A percentile compares a stretch with the other conserved stretches of the same genome.
Conservation (phyloP, 2,888 invertebrate genomes). For the Euproctis similis region DNA sequence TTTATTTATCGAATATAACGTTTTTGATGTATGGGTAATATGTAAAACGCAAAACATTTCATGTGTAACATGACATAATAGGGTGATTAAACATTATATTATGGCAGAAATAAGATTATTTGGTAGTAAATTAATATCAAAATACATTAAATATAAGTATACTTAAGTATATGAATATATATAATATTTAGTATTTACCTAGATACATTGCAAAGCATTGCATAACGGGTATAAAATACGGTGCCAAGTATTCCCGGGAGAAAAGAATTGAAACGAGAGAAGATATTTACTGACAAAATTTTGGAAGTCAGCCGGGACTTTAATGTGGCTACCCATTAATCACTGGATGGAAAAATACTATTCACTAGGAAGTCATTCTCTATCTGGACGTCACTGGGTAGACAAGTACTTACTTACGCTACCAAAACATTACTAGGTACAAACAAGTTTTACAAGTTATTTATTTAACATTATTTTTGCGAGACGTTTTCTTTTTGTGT, state of each 20-base stretch:
- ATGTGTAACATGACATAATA: no score
- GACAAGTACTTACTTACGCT: constrained; percentile 18
- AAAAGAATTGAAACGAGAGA: constrained; percentile 69
- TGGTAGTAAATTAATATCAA: no score
- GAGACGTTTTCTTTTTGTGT: no score
- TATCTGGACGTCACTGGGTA: constrained; percentile 35
- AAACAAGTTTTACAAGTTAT: constrained; percentile 9
- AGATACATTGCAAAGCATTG: constrained; percentile 59
- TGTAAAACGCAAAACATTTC: no score
- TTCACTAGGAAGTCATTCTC: constrained; percentile 38
- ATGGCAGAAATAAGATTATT: no score
- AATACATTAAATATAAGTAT: constrained; percentile 33
- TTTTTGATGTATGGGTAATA: no score
- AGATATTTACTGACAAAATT: constrained; percentile 68
- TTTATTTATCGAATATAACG: no score
- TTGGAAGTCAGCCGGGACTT: constrained; percentile 72
- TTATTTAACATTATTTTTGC: constrained; percentile 13
- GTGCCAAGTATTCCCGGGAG: constrained; percentile 66
- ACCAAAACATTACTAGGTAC: constrained; percentile 17
- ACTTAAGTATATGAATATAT: no score
- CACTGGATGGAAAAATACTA: constrained; percentile 59
- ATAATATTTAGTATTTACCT: no score
- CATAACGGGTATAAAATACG: constrained; percentile 69
- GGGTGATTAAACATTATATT: no score
- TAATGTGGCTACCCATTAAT: constrained; percentile 65